Conservation (phyloP, 2,797 vertebrate species). For the Sebastes hubbsi region DNA sequence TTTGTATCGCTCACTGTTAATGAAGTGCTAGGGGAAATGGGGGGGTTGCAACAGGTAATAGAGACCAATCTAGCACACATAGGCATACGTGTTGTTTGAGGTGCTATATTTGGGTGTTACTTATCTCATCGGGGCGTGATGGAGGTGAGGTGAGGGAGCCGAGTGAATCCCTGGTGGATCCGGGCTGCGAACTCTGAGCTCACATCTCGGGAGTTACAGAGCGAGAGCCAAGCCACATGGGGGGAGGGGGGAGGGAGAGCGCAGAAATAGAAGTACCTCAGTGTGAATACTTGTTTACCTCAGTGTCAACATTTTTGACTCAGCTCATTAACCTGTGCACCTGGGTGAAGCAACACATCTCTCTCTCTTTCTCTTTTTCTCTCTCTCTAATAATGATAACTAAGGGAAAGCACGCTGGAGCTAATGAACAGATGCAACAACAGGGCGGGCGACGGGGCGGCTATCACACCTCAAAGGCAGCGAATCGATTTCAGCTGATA, state of each 20-base stretch:
- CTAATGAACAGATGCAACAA: constrained; percentile 59
- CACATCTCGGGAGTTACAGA: constrained; percentile 51
- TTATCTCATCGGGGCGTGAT: constrained; percentile 71
- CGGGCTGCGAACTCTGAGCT: constrained; percentile 52
- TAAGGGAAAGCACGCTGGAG: constrained; percentile 18
- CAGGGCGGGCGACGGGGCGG: constrained; percentile 3
- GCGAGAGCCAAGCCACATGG: constrained; percentile 36
- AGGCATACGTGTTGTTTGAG: constrained; percentile 73
- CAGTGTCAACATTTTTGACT: constrained; percentile 75
- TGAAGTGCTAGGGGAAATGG: constrained; percentile 70
- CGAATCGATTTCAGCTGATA: constrained; percentile 69
- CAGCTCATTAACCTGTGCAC: constrained; percentile 76
- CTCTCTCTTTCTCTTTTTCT: constrained; percentile 1
- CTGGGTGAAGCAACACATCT: constrained; percentile 57
- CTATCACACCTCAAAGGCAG: constrained; percentile 59
- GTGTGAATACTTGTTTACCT: constrained; percentile 80
- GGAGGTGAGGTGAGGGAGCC: constrained; percentile 58
- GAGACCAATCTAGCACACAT: constrained; percentile 59
- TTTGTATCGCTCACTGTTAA: constrained; percentile 72
- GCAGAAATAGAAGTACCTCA: constrained; percentile 68
- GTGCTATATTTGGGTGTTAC: constrained; percentile 75
- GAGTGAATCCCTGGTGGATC: constrained; percentile 60
- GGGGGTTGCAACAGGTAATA: constrained; percentile 60
- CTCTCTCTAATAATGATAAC: constrained; percentile 63
- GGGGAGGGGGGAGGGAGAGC: neutral